Evolutionary conservation across 2,888 invertebrate genomes (phyloP).

Genomic region (Plagodis pulveraria): DNA sequence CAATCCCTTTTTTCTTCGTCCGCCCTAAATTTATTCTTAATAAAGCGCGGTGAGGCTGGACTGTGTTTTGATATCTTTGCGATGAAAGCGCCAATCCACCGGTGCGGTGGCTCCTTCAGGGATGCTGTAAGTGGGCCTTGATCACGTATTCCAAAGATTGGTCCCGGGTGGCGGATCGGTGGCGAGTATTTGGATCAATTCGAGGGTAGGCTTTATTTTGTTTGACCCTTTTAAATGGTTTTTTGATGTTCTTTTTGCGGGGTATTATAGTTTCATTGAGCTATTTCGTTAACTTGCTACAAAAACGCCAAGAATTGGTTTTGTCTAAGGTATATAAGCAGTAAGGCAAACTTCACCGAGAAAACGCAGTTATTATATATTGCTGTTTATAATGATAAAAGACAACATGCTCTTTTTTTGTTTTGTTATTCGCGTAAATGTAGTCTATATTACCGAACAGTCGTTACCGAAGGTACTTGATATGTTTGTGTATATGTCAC

Average conservation of each 20-base stretch:
- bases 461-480: no score
- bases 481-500: no score
- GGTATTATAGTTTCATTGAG: neutral
- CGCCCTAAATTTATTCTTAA: slow-evolving; percentile 84
- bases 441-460: no score
- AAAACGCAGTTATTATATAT: no score
- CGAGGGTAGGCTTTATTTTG: slow-evolving; percentile 18
- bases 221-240: slow-evolving; percentile 23
- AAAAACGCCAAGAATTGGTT: no score
- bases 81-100: slow-evolving; percentile 64
- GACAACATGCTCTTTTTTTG: no score
- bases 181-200: slow-evolving; percentile 30
- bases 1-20: slow-evolving; percentile 45
- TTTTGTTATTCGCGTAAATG: no score
- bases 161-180: slow-evolving; percentile 25
- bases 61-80: slow-evolving; percentile 79
- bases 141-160: slow-evolving; percentile 40
- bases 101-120: slow-evolving; percentile 61
- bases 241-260: slow-evolving; percentile 13
- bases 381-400: no score
- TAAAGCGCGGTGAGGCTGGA: slow-evolving; percentile 78
- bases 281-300: no score
- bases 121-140: slow-evolving; percentile 34
- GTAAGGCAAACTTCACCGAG: no score
- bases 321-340: no score